Base-by-base conservation (phyloP, 2,113 vertebrate species). In the Alethe diademata region DNA sequence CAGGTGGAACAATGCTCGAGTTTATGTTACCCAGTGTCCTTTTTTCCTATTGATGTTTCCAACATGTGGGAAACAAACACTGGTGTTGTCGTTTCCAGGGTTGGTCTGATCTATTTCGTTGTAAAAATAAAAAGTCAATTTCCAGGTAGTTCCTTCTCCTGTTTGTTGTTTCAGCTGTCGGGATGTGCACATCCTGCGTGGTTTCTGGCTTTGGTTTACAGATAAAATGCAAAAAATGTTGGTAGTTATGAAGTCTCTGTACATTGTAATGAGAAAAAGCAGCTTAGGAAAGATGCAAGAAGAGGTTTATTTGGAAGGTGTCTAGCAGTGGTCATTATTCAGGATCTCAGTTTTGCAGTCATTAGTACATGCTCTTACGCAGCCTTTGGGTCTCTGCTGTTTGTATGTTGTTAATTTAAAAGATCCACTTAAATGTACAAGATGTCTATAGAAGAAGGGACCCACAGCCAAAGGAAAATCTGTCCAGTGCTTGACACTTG, bases 31-130 rank as follows among this genome's bases (percentile, higher is more conserved):
- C 22, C 31, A 10, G 28, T 40, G 36, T 42, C 82, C 50, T 82
- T 82, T 93, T 78, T 83, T 64, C 78, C 90, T 73, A 8, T 31
- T 75, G 51, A 76, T 76, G 88, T 86, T 95, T 83, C 86, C 86
- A 86, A 48, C 53, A 9, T 58, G 33, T 48, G 60, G 79, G 82
- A 88, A 90, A 66, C 56, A 86, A 90, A 73, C 29, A 58, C 60
- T 42, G 43, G 16, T 51, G 57, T 47, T 88, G 35, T 88, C 2
- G 4, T 92, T 93, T 88, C 47, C 53, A 86, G 75, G 35, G 61
- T 38, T 69, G 47, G 7, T 62, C 64, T 70, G 62, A 79, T 75
- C 48, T 66, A 18, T 64, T 92, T 91, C 12, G 2, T n/a, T 82
- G 23, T 48, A 45, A 82, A 90, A 92, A 73, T 31, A 38, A 62